phyloP scores from a whole-genome alignment of 1,140 invertebrate species.

The Magallana angulata region DNA sequence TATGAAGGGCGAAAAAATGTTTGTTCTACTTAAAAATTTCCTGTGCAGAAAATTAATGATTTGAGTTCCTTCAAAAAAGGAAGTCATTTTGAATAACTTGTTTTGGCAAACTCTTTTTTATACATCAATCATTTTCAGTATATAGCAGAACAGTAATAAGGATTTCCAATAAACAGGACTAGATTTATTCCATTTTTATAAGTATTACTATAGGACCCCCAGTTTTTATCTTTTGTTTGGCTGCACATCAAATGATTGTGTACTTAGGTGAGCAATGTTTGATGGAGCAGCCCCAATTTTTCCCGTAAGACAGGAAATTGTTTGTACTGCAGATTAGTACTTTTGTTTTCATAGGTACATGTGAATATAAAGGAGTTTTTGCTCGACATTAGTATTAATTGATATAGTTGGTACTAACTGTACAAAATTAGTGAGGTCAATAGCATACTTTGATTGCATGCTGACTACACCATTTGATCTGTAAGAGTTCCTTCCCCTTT shows the following conservation, averaged over 20 bases:
- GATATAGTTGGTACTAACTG: too few relatives aligned
- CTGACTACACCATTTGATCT: neutral
- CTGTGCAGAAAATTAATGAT: neutral
- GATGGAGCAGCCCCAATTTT: neutral
- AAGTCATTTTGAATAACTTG: neutral
- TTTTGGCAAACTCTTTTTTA: too few relatives aligned
- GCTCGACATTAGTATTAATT: neutral
- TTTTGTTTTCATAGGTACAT: neutral
- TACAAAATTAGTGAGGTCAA: neutral
- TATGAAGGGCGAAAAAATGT: neutral
- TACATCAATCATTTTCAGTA: too few relatives aligned
- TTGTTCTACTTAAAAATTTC: neutral
- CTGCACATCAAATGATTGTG: conserved; percentile 9
- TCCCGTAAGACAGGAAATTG: neutral
- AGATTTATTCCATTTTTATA: neutral
- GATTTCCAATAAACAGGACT: neutral
- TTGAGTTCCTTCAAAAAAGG: neutral
- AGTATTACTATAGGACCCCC: conserved; percentile 2
- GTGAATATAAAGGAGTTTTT: neutral
- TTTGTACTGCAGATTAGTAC: neutral
- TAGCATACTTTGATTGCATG: conserved; percentile 3
- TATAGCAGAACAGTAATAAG: neutral
- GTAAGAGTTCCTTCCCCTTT: conserved; percentile 8
- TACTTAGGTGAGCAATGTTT: neutral
- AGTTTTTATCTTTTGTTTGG: conserved; percentile 10